A percentile compares a stretch with the other conserved stretches of the same genome.
Conservation (phyloP, 2,888 invertebrate genomes). For the Bugulina stolonifera region DNA sequence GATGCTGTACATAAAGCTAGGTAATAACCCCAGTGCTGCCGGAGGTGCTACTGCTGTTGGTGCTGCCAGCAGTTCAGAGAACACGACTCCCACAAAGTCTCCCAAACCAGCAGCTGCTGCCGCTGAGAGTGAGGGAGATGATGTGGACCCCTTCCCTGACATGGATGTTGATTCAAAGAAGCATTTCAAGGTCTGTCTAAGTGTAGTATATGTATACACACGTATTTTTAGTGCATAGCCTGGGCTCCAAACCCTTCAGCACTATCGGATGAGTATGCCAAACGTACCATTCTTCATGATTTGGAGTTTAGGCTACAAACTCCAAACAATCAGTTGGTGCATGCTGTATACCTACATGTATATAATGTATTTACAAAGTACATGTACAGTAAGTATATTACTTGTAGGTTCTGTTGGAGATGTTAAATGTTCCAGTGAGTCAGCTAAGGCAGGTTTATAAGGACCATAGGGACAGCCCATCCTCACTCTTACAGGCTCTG, state of each 20-base stretch:
- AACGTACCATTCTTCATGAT: too few species aligned
- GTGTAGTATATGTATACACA: too few species aligned
- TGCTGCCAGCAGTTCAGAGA: not conserved
- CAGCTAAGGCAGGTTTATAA: slow-evolving; percentile 6
- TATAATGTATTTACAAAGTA: too few species aligned
- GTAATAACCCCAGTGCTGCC: not conserved
- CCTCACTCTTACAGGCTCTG: not conserved
- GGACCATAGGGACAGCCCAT: slow-evolving; percentile 6
- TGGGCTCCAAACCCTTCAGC: too few species aligned
- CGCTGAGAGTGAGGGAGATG: not conserved
- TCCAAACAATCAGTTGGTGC: too few species aligned
- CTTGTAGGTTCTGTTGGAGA: slow-evolving; percentile 18
- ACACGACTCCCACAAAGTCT: not conserved
- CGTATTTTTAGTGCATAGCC: too few species aligned
- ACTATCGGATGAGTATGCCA: too few species aligned
- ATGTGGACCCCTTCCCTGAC: not conserved
- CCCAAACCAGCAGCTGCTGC: not conserved
- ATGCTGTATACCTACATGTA: too few species aligned
- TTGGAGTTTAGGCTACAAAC: too few species aligned
- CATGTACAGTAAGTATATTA: too few species aligned
- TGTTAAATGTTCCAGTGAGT: slow-evolving; percentile 5
- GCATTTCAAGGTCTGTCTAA: slow-evolving; percentile 14
- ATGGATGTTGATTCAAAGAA: slow-evolving; percentile 13
- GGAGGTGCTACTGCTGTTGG: not conserved
- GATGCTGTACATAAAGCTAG: slow-evolving; percentile 46